Percentiles rank a stretch among this genome's conserved stretches.
Conservation (phyloP, 2,113 vertebrate species). For the Megatriorchis doriae region DNA sequence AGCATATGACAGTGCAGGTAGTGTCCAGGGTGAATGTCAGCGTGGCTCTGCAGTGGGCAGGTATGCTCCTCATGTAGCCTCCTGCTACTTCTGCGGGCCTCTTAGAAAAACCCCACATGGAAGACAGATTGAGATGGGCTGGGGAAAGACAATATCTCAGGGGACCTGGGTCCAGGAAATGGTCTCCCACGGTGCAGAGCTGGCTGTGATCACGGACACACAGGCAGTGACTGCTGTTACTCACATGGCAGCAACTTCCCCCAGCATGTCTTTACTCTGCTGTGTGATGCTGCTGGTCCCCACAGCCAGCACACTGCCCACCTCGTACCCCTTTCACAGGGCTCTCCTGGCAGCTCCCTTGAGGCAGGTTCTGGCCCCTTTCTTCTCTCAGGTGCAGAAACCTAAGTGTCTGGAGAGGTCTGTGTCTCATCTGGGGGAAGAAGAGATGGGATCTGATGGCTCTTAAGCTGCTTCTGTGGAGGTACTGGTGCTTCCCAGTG, state of each 20-base stretch:
- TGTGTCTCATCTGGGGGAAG: not conserved
- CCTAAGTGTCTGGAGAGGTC: not conserved
- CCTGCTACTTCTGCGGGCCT: not conserved
- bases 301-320: not conserved
- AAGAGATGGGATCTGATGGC: not conserved
- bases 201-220: accelerated
- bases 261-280: not conserved
- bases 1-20: not conserved
- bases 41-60: not conserved
- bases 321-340: accelerated
- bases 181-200: not conserved
- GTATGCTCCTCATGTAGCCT: not conserved
- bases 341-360: not conserved
- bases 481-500: not conserved
- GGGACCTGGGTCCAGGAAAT: not conserved
- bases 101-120: not conserved
- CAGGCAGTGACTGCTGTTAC: not conserved
- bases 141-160: not conserved
- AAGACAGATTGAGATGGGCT: not conserved
- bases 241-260: not conserved
- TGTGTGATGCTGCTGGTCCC: not conserved
- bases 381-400: not conserved
- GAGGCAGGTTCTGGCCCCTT: not conserved
- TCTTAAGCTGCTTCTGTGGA: not conserved
- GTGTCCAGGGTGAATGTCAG: not conserved